A percentile compares a stretch with the other conserved stretches of the same genome.
Conservation (phyloP, 2,113 vertebrate species). For the Pseudorhombus dupliciocellatus region DNA sequence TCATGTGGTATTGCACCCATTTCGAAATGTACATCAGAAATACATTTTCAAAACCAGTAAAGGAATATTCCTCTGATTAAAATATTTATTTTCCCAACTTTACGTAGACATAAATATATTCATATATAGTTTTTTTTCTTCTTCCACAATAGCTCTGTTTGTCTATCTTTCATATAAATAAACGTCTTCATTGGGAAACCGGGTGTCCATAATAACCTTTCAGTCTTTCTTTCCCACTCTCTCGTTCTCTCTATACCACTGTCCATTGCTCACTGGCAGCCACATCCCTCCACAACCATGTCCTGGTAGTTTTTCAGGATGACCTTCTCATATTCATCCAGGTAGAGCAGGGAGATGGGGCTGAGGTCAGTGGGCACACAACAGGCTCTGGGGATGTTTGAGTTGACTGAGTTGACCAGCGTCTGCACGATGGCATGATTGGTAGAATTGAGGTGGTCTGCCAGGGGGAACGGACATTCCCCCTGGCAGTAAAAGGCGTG, state of each 20-base stretch:
- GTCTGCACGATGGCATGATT: slow-evolving; percentile 99
- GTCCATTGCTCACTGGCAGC: slow-evolving; percentile 87
- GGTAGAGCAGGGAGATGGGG: slow-evolving; percentile 97
- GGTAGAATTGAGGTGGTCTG: slow-evolving; percentile 98
- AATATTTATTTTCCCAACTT: slow-evolving; percentile 99
- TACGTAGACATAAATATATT: slow-evolving; percentile 99
- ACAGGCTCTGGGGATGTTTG: slow-evolving; percentile 98
- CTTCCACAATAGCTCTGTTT: slow-evolving; percentile 90
- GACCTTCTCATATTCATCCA: slow-evolving; percentile 98
- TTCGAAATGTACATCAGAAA: slow-evolving; percentile 99
- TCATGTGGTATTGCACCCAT: slow-evolving; percentile 99
- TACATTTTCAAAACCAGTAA: slow-evolving; percentile 96
- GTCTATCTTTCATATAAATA: slow-evolving; percentile 96
- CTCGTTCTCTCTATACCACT: slow-evolving; percentile 7
- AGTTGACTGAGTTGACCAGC: slow-evolving; percentile 98
- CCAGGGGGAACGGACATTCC: slow-evolving; percentile 96
- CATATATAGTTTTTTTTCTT: slow-evolving; percentile 85
- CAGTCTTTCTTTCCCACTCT: slow-evolving; percentile 38
- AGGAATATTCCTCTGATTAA: slow-evolving; percentile 99
- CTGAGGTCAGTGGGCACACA: slow-evolving; percentile 98
- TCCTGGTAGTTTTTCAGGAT: slow-evolving; percentile 99
- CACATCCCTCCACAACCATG: slow-evolving; percentile 99
- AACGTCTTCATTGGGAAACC: slow-evolving; percentile 97
- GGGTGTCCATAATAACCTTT: slow-evolving; percentile 87
- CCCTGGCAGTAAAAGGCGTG: slow-evolving; percentile 98